Conservation (phyloP, 2,888 invertebrate species). For the Catocala nupta region DNA sequence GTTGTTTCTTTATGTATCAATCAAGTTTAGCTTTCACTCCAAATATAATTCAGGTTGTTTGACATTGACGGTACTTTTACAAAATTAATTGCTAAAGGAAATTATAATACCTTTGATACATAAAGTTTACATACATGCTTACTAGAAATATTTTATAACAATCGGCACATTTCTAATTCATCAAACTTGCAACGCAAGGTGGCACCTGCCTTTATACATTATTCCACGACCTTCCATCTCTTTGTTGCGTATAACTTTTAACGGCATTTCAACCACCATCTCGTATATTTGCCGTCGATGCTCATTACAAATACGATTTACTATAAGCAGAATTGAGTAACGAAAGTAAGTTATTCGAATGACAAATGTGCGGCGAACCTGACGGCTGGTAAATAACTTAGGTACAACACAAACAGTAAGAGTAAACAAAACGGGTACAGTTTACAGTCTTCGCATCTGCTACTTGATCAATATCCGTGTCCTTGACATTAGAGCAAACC, state of each 20-base stretch:
- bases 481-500: constrained; percentile 80
- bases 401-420: constrained; percentile 28
- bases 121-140: too few species aligned
- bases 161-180: constrained; percentile 52
- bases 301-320: constrained; percentile 15
- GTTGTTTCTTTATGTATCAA: too few species aligned
- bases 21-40: too few species aligned
- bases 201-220: constrained; percentile 78
- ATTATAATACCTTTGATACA: too few species aligned
- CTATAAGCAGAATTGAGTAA: constrained; percentile 17
- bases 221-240: constrained; percentile 71
- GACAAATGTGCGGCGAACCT: constrained; percentile 20
- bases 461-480: constrained; percentile 80
- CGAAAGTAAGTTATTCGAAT: constrained; percentile 18
- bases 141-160: constrained; percentile 33
- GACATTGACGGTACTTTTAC: neutral
- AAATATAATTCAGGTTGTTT: too few species aligned
- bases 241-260: constrained; percentile 70
- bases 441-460: constrained; percentile 48
- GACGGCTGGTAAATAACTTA: constrained; percentile 35
- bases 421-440: constrained; percentile 40
- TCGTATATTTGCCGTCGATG: constrained; percentile 28
- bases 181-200: constrained; percentile 54
- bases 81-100: too few species aligned
- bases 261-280: constrained; percentile 46